Percentiles rank a stretch among this genome's conserved stretches.
These are phyloP conservation scores for Anas capensis DNA, from an alignment of 2,797 vertebrate species.

Conservation along the genomic window DNA sequence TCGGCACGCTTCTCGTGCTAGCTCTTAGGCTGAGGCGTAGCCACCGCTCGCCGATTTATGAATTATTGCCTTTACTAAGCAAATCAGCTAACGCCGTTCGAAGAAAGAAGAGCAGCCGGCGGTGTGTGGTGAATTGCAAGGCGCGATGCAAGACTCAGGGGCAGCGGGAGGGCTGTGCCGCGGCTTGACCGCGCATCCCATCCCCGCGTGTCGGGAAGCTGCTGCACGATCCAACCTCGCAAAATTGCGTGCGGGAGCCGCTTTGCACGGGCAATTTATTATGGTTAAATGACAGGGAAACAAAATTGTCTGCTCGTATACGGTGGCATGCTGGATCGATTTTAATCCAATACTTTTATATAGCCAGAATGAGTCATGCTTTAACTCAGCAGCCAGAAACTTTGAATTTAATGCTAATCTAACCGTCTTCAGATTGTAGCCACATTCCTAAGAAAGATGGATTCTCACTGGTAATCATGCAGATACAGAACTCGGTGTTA, in stretches of 20 bases:
- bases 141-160: not conserved
- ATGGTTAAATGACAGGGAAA: not conserved
- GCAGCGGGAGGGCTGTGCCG: not conserved
- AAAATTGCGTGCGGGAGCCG: not conserved
- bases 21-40: not conserved
- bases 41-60: not conserved
- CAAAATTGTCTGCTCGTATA: not conserved
- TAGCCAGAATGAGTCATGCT: not conserved
- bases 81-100: not conserved
- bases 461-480: not conserved
- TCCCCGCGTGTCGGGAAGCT: not conserved
- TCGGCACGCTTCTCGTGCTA: not conserved
- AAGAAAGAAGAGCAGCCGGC: rapidly evolving
- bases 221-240: rapidly evolving
- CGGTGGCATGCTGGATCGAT: not conserved
- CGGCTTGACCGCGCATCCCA: not conserved
- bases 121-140: not conserved
- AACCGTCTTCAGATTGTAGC: not conserved
- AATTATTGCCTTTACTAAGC: not conserved
- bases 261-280: not conserved
- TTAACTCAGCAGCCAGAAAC: not conserved
- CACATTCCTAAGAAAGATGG: not conserved
- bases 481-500: not conserved
- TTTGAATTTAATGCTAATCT: not conserved
- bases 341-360: not conserved